phyloP scores from a whole-genome alignment of 2,113 vertebrate genomes.

The Mesembrinibis cayennensis region DNA sequence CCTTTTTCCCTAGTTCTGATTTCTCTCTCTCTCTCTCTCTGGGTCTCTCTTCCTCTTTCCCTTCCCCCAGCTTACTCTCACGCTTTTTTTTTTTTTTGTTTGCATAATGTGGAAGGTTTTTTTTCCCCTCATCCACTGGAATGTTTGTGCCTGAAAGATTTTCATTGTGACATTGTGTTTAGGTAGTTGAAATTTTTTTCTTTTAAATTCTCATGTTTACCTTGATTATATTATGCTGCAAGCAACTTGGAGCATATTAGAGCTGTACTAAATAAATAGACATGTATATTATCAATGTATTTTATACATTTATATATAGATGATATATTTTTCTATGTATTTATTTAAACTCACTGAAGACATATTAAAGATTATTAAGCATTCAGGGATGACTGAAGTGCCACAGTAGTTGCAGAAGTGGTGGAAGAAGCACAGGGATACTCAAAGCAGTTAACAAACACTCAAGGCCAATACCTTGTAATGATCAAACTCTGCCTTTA shows the following conservation, averaged over 20 bases:
- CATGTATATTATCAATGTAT: not conserved
- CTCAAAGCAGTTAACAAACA: slow-evolving; percentile 27
- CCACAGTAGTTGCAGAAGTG: not conserved
- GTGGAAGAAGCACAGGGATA: not conserved
- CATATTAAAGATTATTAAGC: not conserved
- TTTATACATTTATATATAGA: not conserved
- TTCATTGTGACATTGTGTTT: not conserved
- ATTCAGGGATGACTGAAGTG: not conserved
- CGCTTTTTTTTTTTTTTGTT: not conserved
- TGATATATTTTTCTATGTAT: too few species aligned
- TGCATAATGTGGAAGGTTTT: not conserved
- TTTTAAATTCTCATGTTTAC: not conserved
- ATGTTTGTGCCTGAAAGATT: not conserved
- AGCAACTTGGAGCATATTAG: not conserved
- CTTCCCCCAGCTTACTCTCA: not conserved
- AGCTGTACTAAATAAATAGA: not conserved
- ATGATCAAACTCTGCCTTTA: slow-evolving; percentile 5
- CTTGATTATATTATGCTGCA: not conserved
- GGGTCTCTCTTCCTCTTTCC: not conserved
- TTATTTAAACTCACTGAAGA: not conserved
- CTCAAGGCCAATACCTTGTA: not conserved
- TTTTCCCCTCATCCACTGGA: not conserved
- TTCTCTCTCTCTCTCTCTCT: not conserved
- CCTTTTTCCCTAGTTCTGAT: not conserved
- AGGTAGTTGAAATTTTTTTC: not conserved